Conservation (phyloP, 1,140 invertebrate species). For the Andricus grossulariae region DNA sequence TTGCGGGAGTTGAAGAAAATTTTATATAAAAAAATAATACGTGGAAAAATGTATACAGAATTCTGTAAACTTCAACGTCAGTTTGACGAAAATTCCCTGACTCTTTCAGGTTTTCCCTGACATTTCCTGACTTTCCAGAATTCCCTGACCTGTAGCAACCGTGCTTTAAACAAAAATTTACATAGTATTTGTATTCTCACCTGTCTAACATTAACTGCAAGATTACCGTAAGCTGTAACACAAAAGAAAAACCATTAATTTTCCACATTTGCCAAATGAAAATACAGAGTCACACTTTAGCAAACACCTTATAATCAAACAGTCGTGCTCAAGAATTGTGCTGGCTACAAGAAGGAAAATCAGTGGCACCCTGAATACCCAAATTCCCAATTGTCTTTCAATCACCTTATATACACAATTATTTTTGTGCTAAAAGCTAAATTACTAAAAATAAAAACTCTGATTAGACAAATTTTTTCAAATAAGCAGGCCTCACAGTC, state of each 20-base stretch:
- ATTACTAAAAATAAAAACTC: neutral
- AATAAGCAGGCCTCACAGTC: too few relatives aligned
- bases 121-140: too few relatives aligned
- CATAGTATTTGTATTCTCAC: constrained; percentile 49
- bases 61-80: too few relatives aligned
- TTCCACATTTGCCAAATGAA: constrained; percentile 34
- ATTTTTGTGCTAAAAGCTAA: neutral
- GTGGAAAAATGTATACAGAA: too few relatives aligned
- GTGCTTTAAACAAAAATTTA: constrained; percentile 2
- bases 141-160: too few relatives aligned
- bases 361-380: too few relatives aligned
- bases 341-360: neutral
- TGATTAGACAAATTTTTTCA: neutral
- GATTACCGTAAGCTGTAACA: constrained; percentile 72
- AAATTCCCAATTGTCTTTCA: too few relatives aligned
- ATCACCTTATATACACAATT: too few relatives aligned
- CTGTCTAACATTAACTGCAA: constrained; percentile 66
- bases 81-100: too few relatives aligned
- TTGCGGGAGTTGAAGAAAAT: too few relatives aligned
- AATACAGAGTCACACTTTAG: constrained; percentile 32
- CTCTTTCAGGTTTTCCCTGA: too few relatives aligned
- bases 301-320: neutral
- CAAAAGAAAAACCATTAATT: constrained; percentile 38
- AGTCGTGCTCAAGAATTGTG: constrained; percentile 1
- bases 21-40: too few relatives aligned